Percentiles rank a stretch among this genome's conserved stretches.
Evolutionary conservation across 2,888 invertebrate genomes (phyloP).

Genomic region (Hanleya hanleyi): DNA sequence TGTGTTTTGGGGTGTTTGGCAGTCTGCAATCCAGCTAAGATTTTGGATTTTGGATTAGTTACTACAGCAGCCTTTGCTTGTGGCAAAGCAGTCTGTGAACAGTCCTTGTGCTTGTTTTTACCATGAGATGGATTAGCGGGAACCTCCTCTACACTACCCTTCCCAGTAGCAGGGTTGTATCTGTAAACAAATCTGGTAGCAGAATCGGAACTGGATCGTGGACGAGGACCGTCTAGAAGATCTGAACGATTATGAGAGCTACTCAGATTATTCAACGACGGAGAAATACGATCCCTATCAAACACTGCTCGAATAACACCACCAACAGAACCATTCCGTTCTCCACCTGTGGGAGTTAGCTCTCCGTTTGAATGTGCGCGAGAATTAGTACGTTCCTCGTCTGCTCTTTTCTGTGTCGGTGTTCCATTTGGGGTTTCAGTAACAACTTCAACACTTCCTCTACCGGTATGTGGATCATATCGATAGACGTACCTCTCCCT

Average conservation of each 20-base stretch:
- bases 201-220: constrained; percentile 3
- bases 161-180: constrained; percentile 4
- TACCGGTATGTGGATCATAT: neutral
- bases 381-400: neutral
- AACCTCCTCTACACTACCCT: constrained; percentile 4
- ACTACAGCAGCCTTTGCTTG: neutral
- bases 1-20: neutral
- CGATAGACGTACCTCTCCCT: neutral
- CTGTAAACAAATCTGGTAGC: neutral
- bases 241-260: neutral
- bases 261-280: neutral
- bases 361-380: neutral
- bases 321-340: neutral
- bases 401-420: neutral
- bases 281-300: neutral
- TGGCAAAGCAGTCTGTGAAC: neutral
- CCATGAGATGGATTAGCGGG: neutral
- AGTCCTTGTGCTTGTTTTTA: neutral
- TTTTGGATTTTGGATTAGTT: neutral
- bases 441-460: constrained; percentile 5
- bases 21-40: neutral
- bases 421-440: neutral
- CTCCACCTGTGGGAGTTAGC: neutral
- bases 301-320: neutral
- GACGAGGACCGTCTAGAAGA: neutral